Percentiles rank a stretch among this genome's conserved stretches.
phyloP scores from a whole-genome alignment of 2,888 invertebrate genomes.

The Drosophila phalerata region DNA sequence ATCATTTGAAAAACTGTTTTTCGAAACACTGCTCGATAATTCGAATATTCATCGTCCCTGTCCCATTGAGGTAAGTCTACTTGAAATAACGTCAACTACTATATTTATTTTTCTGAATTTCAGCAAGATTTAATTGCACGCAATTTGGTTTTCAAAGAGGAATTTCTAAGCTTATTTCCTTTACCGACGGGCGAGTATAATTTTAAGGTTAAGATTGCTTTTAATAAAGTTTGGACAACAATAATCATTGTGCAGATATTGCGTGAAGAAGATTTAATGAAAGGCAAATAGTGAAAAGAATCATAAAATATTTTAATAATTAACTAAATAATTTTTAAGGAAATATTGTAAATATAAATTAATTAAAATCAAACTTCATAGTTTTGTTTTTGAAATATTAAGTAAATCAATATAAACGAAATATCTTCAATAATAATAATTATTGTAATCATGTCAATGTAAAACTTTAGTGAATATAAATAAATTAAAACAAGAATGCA shows the following conservation, averaged over 20 bases:
- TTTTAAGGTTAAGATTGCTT: neutral
- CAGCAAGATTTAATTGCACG: conserved; percentile 12
- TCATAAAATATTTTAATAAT: no score
- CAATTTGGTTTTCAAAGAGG: conserved; percentile 2
- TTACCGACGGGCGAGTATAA: conserved; percentile 3
- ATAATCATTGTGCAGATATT: neutral
- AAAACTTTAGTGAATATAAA: no score
- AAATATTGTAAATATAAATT: no score
- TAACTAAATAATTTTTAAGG: no score
- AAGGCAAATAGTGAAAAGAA: neutral
- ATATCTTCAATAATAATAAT: no score
- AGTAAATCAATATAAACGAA: neutral
- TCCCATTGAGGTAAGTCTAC: conserved; percentile 24
- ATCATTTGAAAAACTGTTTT: neutral
- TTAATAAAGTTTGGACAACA: conserved; percentile 1
- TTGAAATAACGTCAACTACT: neutral
- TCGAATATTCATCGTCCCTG: conserved; percentile 42
- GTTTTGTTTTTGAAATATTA: no score
- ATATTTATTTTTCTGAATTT: neutral
- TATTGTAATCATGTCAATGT: no score
- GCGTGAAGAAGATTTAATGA: neutral
- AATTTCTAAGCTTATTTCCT: neutral
- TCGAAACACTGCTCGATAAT: fast-evolving
- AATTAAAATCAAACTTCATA: no score
- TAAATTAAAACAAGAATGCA: no score